Conservation (phyloP, 2,113 vertebrate genomes). For the Phylloscopus whistleri region DNA sequence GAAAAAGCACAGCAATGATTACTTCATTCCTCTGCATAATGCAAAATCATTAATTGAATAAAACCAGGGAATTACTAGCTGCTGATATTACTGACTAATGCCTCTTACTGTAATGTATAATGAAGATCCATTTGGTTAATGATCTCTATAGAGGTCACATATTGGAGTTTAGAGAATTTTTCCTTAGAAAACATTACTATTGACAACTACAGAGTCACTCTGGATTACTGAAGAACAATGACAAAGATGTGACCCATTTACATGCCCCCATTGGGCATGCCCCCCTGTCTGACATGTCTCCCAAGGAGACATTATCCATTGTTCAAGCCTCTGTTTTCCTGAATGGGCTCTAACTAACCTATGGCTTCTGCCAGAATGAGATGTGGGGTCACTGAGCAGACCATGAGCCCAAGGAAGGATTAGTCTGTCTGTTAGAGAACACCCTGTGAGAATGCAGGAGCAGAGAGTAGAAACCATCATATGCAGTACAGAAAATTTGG, state of each 20-base stretch:
- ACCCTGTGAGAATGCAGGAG: neutral
- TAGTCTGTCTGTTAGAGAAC: neutral
- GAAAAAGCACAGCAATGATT: neutral
- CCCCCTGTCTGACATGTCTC: neutral
- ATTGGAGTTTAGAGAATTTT: neutral
- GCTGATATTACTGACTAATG: neutral
- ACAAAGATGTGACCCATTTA: neutral
- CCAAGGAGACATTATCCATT: neutral
- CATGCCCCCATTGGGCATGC: rapidly evolving
- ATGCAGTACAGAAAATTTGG: neutral
- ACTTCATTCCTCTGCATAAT: neutral
- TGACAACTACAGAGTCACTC: neutral
- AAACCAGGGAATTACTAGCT: neutral
- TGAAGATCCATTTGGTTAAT: neutral
- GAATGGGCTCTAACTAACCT: neutral
- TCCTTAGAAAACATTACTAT: neutral
- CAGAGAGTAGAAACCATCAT: neutral
- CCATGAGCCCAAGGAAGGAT: neutral
- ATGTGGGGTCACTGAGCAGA: neutral
- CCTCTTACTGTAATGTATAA: neutral
- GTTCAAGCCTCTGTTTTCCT: neutral
- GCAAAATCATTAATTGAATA: neutral
- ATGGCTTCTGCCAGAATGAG: neutral
- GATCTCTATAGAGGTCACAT: neutral
- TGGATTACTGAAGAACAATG: neutral